A percentile compares a stretch with the other conserved stretches of the same genome.
phyloP scores from a whole-genome alignment of 2,113 vertebrate genomes.

The Zingel zingel region DNA sequence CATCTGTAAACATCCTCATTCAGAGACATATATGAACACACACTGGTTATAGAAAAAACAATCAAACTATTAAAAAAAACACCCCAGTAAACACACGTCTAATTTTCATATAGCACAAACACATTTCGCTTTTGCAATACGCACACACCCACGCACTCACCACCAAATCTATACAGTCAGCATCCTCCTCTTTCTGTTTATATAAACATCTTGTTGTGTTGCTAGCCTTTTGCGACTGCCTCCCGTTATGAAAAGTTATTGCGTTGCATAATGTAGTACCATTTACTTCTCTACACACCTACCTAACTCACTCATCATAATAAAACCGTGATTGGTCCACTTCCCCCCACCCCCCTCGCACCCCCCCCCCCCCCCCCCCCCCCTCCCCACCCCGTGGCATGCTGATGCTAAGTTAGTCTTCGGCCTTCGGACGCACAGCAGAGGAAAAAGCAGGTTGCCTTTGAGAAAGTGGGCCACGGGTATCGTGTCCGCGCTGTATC shows the following conservation, averaged over 20 bases:
- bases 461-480: conserved; percentile 68
- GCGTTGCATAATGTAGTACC: conserved; percentile 67
- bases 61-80: not conserved
- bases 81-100: not conserved
- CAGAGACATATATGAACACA: not conserved
- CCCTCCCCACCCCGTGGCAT: no score
- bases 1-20: conserved; percentile 37
- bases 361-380: no score
- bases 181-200: conserved; percentile 66
- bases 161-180: conserved; percentile 63
- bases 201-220: conserved; percentile 68
- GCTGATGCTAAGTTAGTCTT: conserved; percentile 47
- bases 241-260: conserved; percentile 73
- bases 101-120: conserved; percentile 1
- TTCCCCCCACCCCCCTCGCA: no score
- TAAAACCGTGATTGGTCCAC: conserved; percentile 69
- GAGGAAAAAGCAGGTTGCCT: conserved; percentile 43
- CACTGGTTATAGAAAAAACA: not conserved
- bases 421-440: conserved; percentile 24
- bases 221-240: conserved; percentile 55
- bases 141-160: conserved; percentile 27
- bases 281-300: conserved; percentile 63
- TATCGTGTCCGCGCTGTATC: conserved; percentile 31
- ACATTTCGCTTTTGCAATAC: conserved; percentile 1
- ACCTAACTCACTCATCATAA: conserved; percentile 63